Base-by-base conservation (phyloP, 2,888 invertebrate species). In the Eledona agricola region DNA sequence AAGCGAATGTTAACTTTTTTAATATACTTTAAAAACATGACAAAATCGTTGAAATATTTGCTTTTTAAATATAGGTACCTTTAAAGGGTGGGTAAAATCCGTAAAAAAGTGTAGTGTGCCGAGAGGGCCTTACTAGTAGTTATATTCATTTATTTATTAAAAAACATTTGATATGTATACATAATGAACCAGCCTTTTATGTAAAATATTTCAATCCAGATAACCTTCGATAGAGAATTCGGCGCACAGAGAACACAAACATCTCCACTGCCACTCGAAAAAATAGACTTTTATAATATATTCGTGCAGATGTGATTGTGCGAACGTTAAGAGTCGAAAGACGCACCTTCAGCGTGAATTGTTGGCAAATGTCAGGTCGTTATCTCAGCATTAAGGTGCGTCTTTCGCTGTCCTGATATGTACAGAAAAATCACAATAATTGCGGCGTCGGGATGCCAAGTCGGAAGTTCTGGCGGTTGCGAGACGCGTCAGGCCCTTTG, bases 341-440 rank as follows among this genome's bases (percentile, higher is more conserved):
- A 51, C 60, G 57, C 57, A 57, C 57, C 60, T 51, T 55, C 53
- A 55, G 62, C 58, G 52, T 51, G n/a, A n/a, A 49, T 57, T 58
- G 66, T 64, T 64, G 65, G 64, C 69, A 62, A 68, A 68, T 74
- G 74, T 75, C 75, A 75, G 75, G 75, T 76, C 76, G 76, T 75
- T 75, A 76, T 75, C 73, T 58, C 50, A 55, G 51, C 53, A 47
- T 34, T 26, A 59, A 62, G 66, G 62, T 52, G 56, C 59, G 59
- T 56, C 55, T 60, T 57, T 35, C 61, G 64, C 49, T 60, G 59
- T 60, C 49, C 64, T 67, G 65, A 65, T 72, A 73, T 72, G 66
- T 71, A 73, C 70, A 72, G 67, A 65, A 65, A 66, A 53, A 74
- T 72, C 73, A 74, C 72, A 73, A 68, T 63, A 65, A 64, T 53